phyloP scores from a whole-genome alignment of 2,797 vertebrate species.

The Huso huso region DNA sequence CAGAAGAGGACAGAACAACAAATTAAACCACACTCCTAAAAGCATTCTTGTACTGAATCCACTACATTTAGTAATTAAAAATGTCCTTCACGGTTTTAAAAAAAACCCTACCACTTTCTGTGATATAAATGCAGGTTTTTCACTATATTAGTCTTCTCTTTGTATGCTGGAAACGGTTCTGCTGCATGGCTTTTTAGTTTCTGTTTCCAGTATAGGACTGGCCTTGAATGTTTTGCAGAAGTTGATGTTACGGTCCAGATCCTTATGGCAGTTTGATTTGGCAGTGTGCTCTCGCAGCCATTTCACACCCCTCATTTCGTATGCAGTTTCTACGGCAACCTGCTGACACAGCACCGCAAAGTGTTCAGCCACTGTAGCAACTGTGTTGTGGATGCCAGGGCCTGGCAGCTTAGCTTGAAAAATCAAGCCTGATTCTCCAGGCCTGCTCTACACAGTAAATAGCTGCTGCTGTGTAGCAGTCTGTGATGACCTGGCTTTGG shows the following conservation, averaged over 20 bases:
- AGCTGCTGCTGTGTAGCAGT: constrained; percentile 1
- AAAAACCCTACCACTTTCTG: too few species aligned
- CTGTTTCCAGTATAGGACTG: neutral
- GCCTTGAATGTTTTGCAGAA: neutral
- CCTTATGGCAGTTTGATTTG: constrained; percentile 27
- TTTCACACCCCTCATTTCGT: constrained; percentile 36
- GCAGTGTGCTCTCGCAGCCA: constrained; percentile 23
- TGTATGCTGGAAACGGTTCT: too few species aligned
- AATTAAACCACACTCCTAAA: too few species aligned
- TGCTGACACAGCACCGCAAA: constrained; percentile 30
- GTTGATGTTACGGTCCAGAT: constrained; percentile 8
- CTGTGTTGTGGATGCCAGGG: constrained; percentile 11
- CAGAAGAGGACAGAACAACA: too few species aligned
- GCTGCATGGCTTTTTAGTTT: too few species aligned
- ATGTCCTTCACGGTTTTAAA: too few species aligned
- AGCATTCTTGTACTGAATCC: too few species aligned
- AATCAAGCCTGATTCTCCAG: constrained; percentile 8
- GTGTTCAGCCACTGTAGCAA: constrained; percentile 20
- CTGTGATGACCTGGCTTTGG: constrained; percentile 14
- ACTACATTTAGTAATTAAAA: too few species aligned
- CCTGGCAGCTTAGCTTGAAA: constrained; percentile 15
- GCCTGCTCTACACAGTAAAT: neutral
- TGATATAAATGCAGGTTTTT: too few species aligned
- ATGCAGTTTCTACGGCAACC: constrained; percentile 41
- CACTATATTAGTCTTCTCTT: too few species aligned